A percentile compares a stretch with the other conserved stretches of the same genome.
Evolutionary conservation across 2,888 invertebrate species (phyloP).

Genomic region (Cenopis cana): DNA sequence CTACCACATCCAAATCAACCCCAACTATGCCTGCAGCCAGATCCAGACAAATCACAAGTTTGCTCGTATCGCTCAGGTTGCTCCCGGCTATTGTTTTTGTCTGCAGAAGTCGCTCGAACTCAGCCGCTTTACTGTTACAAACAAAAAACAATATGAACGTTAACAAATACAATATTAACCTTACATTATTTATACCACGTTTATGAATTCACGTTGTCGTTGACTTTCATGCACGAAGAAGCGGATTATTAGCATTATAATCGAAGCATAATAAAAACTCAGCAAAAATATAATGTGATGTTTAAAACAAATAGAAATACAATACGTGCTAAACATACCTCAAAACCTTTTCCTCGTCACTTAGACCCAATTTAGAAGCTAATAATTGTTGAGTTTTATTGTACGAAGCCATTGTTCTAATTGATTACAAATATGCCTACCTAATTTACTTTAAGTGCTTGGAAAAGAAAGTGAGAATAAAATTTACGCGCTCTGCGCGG

Average conservation of each 20-base stretch:
- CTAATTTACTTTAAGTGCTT: neutral
- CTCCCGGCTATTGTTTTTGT: constrained; percentile 72
- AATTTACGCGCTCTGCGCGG: constrained; percentile 22
- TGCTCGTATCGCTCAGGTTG: constrained; percentile 84
- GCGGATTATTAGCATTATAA: neutral
- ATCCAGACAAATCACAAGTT: constrained; percentile 86
- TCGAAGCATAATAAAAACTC: neutral
- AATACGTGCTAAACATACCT: constrained; percentile 57
- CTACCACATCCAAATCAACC: constrained; percentile 82
- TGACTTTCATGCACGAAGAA: neutral
- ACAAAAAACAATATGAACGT: neutral
- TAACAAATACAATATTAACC: no score
- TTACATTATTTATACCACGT: neutral
- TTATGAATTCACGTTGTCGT: neutral
- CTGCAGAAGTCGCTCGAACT: constrained; percentile 79
- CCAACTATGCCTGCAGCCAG: constrained; percentile 82
- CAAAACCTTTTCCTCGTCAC: constrained; percentile 71
- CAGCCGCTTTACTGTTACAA: constrained; percentile 81
- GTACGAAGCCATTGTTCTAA: constrained; percentile 59
- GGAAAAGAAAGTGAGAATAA: neutral
- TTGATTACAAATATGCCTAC: constrained; percentile 41
- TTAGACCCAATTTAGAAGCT: constrained; percentile 71
- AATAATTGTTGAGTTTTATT: constrained; percentile 69
- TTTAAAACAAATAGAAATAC: neutral
- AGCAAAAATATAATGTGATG: neutral